Percentiles rank a stretch among this genome's conserved stretches.
Conservation (phyloP, 1,140 invertebrate species). For the Diprion similis region DNA sequence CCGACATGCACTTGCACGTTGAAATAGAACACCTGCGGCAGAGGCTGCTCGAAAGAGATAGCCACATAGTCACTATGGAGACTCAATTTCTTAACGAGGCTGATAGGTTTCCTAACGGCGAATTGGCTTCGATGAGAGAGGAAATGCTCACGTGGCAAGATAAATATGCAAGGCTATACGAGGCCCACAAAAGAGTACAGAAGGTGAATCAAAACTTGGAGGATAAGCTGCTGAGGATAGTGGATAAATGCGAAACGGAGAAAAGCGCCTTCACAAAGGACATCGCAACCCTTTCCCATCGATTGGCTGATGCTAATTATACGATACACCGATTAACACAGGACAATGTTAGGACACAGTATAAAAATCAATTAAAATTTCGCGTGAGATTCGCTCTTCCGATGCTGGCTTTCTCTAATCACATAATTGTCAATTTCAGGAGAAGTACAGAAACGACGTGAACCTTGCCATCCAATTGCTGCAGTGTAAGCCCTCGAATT, state of each 20-base stretch:
- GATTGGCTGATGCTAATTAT: conserved; percentile 88
- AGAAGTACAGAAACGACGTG: conserved; percentile 93
- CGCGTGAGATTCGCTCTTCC: background rate
- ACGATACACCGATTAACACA: conserved; percentile 86
- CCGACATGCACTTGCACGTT: conserved; percentile 77
- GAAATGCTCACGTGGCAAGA: conserved; percentile 88
- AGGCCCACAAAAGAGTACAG: conserved; percentile 92
- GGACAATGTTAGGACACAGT: conserved; percentile 81
- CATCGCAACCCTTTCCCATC: conserved; percentile 83
- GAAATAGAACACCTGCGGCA: conserved; percentile 89
- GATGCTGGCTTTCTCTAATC: conserved; percentile 29
- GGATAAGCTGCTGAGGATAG: conserved; percentile 92
- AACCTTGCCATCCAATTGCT: conserved; percentile 92
- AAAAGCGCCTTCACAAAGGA: conserved; percentile 87
- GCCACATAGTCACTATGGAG: conserved; percentile 85
- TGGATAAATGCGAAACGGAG: conserved; percentile 92
- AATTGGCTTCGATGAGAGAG: conserved; percentile 80
- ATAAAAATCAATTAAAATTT: conserved; percentile 17
- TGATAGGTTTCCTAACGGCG: conserved; percentile 75
- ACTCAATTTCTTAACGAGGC: conserved; percentile 83
- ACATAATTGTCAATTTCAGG: conserved; percentile 66
- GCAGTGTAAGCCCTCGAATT: conserved; percentile 94
- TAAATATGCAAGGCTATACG: conserved; percentile 87
- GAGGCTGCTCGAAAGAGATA: conserved; percentile 79
- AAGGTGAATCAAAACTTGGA: conserved; percentile 95